Evolutionary conservation across 2,113 vertebrate genomes (phyloP).

Genomic region (Sialia sialis): DNA sequence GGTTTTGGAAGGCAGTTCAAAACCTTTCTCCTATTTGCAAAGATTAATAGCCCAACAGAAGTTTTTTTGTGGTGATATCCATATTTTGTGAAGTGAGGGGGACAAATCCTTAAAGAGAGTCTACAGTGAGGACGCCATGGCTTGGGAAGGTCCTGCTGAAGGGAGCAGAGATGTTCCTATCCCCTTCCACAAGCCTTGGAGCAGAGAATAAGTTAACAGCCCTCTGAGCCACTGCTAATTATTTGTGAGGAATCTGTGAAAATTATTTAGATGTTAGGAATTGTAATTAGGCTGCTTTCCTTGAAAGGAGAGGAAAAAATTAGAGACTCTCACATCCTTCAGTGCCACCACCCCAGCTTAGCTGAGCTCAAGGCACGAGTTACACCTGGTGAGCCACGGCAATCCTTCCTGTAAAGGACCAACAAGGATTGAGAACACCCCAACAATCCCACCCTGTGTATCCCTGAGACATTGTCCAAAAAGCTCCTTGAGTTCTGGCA

Average conservation of each 20-base stretch:
- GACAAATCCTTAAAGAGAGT: not conserved
- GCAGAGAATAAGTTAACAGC: not conserved
- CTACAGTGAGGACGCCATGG: not conserved
- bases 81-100: not conserved
- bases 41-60: not conserved
- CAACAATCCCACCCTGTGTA: not conserved
- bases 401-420: not conserved
- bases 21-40: not conserved
- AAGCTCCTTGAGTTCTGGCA: not conserved
- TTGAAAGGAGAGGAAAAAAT: not conserved
- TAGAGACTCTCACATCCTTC: not conserved
- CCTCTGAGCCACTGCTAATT: not conserved
- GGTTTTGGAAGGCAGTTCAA: not conserved
- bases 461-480: not conserved
- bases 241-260: not conserved
- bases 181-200: not conserved
- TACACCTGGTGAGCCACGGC: fast-evolving
- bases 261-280: not conserved
- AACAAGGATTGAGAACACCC: not conserved
- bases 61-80: not conserved
- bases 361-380: not conserved
- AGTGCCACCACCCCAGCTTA: not conserved
- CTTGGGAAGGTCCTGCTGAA: not conserved
- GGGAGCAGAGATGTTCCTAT: not conserved
- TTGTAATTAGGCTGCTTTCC: not conserved